Evolutionary conservation across 2,797 vertebrate species (phyloP).

Genomic region (Glossophaga mutica): DNA sequence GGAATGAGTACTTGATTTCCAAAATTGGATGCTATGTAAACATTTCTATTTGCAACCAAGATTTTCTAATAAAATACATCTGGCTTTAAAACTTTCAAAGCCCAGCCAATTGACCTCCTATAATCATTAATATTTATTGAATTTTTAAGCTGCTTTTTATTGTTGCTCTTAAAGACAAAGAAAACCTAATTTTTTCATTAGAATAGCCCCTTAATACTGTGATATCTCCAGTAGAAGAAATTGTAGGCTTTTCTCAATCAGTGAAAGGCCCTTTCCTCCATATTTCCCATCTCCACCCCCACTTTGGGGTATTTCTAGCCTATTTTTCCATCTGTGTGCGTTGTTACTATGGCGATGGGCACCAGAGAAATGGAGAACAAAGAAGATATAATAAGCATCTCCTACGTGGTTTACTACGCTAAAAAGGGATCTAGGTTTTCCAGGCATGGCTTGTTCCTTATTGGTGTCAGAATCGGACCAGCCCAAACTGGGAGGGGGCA

Average conservation of each 20-base stretch:
- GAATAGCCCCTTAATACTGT: background rate
- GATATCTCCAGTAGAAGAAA: background rate
- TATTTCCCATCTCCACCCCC: background rate
- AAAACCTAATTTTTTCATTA: background rate
- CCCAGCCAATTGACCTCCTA: background rate
- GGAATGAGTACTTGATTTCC: background rate
- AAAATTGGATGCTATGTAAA: slow-evolving; percentile 34
- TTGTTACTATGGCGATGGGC: slow-evolving; percentile 70
- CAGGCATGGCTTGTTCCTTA: background rate
- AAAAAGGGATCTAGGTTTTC: slow-evolving; percentile 40
- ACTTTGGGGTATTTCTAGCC: slow-evolving; percentile 52
- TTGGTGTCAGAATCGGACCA: background rate
- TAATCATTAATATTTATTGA: background rate
- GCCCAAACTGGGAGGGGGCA: background rate
- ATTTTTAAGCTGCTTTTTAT: background rate
- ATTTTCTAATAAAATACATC: slow-evolving; percentile 29
- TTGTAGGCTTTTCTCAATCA: background rate
- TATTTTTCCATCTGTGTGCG: slow-evolving; percentile 43
- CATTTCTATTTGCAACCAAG: slow-evolving; percentile 6
- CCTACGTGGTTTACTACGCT: slow-evolving; percentile 38
- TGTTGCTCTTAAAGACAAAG: slow-evolving; percentile 14
- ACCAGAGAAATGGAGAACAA: slow-evolving; percentile 66
- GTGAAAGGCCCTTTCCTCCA: background rate
- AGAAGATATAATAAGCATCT: slow-evolving; percentile 52
- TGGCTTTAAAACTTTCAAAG: slow-evolving; percentile 25